Percentiles rank a stretch among this genome's conserved stretches.
These are phyloP conservation scores for Nephotettix cincticeps DNA, from an alignment of 1,140 invertebrate species.

Conservation along the genomic window DNA sequence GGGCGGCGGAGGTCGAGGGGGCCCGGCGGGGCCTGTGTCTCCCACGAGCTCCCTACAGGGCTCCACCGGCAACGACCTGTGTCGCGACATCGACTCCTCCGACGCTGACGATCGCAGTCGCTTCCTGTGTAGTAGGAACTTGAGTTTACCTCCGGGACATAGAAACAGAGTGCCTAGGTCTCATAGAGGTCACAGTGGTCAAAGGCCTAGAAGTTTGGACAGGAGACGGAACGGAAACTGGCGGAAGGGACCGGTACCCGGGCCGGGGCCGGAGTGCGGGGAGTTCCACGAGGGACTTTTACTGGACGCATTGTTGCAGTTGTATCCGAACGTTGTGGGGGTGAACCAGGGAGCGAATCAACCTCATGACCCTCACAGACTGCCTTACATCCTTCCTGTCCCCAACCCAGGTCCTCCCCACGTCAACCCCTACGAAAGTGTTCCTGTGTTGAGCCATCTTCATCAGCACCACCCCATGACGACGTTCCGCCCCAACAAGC, in stretches of 20 bases:
- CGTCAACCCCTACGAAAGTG: conserved; percentile 55
- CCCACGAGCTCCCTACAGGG: conserved; percentile 36
- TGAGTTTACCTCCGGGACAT: conserved; percentile 37
- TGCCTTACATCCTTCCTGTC: conserved; percentile 52
- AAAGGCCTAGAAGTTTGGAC: conserved; percentile 57
- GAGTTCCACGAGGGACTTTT: conserved; percentile 66
- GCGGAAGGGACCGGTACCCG: no score
- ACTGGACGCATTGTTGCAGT: conserved; percentile 60
- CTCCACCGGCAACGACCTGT: conserved; percentile 38
- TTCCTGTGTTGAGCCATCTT: conserved; percentile 55
- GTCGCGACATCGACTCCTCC: conserved; percentile 40
- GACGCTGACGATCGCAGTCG: conserved; percentile 41
- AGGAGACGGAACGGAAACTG: conserved; percentile 51
- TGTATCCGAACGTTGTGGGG: conserved; percentile 55
- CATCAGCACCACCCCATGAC: conserved; percentile 40
- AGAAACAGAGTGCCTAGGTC: conserved; percentile 9
- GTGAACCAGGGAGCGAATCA: conserved; percentile 48
- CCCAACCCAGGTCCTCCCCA: conserved; percentile 43
- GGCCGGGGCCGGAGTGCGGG: conserved; percentile 37
- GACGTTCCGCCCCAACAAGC: conserved; percentile 35
- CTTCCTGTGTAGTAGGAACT: conserved; percentile 32
- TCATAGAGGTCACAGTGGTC: conserved; percentile 40
- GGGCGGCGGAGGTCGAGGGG: conserved; percentile 38
- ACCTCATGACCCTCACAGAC: conserved; percentile 49
- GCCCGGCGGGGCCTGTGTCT: conserved; percentile 14